Conservation (phyloP, 2,888 invertebrate genomes). For the Drosophila borborema region DNA sequence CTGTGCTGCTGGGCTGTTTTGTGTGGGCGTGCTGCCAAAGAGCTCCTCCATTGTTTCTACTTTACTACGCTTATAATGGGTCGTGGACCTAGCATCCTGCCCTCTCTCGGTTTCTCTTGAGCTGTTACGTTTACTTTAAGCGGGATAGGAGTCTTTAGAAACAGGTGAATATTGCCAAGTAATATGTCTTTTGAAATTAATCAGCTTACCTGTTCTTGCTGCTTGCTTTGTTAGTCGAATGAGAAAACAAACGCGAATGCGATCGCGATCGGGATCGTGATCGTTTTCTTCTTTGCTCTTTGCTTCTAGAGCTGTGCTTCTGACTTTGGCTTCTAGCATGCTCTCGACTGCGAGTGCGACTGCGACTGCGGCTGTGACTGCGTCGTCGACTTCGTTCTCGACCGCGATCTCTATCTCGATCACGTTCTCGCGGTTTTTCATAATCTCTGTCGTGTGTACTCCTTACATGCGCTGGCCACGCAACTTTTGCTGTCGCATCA, state of each 20-base stretch:
- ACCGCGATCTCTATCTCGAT: conserved; percentile 3
- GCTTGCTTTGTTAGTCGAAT: conserved; percentile 3
- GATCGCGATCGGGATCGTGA: conserved; percentile 23
- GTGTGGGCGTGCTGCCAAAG: conserved; percentile 18
- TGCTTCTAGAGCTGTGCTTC: neutral
- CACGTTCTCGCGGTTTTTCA: neutral
- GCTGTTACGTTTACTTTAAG: conserved; percentile 29
- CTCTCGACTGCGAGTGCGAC: conserved; percentile 3
- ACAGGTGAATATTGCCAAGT: conserved; percentile 2
- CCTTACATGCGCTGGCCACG: conserved; percentile 11
- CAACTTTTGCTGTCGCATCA: neutral
- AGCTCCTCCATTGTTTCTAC: neutral
- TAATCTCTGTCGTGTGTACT: neutral
- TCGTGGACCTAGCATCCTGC: conserved; percentile 4
- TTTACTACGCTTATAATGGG: conserved; percentile 1
- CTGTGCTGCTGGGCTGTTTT: neutral
- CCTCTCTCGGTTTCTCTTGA: conserved; percentile 8
- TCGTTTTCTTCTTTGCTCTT: conserved; percentile 8
- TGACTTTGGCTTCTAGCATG: conserved; percentile 10
- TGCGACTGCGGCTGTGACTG: conserved; percentile 32
- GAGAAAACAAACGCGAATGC: conserved; percentile 23
- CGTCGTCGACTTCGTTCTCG: conserved; percentile 22
- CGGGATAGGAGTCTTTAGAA: conserved; percentile 15
- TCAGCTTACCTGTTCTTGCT: conserved; percentile 39
- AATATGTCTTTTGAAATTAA: neutral